Evolutionary conservation across 2,113 vertebrate genomes (phyloP).

Genomic region (Sterrhoptilus dennistouni): DNA sequence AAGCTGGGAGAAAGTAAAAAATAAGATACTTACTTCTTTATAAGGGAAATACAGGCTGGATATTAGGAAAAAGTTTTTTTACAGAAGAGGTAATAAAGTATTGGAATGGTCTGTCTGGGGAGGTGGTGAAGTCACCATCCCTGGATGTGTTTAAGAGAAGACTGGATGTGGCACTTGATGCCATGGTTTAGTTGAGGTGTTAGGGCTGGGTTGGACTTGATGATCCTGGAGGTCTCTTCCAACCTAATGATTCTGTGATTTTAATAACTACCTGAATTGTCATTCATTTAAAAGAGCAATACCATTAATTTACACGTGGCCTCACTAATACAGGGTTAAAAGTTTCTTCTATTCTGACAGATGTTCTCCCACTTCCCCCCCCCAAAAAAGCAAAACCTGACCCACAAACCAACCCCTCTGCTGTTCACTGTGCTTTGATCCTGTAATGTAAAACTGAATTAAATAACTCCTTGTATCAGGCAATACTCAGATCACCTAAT

Average conservation of each 20-base stretch:
- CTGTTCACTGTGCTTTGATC: not conserved
- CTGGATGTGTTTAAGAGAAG: too few species aligned
- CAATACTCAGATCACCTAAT: not conserved
- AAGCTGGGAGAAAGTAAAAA: not conserved
- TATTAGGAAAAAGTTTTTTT: too few species aligned
- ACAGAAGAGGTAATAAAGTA: too few species aligned
- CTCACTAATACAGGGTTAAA: not conserved
- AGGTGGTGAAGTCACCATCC: too few species aligned
- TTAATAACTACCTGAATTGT: not conserved
- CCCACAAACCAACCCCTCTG: not conserved
- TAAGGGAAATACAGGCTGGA: too few species aligned
- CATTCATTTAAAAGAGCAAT: not conserved
- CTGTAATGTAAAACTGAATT: not conserved
- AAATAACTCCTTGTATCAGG: not conserved
- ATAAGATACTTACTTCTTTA: not conserved
- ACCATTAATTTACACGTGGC: fast-evolving
- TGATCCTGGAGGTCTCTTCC: too few species aligned
- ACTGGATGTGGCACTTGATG: too few species aligned
- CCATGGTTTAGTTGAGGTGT: too few species aligned
- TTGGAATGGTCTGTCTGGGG: too few species aligned
- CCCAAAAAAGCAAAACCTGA: not conserved
- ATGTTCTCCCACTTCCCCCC: not conserved
- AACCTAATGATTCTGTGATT: not conserved
- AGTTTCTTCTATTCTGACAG: not conserved
- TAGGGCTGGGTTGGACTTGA: too few species aligned